Conservation (phyloP, 1,140 invertebrate species). For the Cotesia vestalis region DNA sequence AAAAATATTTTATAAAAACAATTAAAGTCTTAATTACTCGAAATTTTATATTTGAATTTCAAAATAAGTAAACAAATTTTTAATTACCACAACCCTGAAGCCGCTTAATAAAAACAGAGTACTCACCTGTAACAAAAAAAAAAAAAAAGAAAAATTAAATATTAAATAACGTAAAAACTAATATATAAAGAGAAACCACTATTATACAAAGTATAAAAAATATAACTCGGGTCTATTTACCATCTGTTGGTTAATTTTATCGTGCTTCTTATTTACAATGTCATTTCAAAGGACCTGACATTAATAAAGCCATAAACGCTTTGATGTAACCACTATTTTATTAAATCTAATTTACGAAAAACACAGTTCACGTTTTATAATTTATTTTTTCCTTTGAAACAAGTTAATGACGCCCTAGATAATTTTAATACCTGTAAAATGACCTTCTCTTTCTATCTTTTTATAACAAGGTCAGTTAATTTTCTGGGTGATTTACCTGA, state of each 20-base stretch:
- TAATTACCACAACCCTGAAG: too few species aligned
- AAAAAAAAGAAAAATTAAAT: background rate
- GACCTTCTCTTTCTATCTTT: background rate
- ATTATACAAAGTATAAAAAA: background rate
- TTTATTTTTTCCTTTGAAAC: too few species aligned
- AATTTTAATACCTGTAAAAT: background rate
- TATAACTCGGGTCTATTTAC: background rate
- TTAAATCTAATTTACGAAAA: too few species aligned
- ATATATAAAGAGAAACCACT: background rate
- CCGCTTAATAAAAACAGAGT: conserved; percentile 12
- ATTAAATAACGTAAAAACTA: background rate
- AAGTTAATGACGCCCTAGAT: too few species aligned
- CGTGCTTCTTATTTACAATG: conserved; percentile 2
- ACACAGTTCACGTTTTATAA: too few species aligned
- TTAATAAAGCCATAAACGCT: conserved; percentile 3
- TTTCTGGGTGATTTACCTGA: background rate
- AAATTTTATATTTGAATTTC: too few species aligned
- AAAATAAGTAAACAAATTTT: too few species aligned
- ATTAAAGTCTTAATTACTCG: too few species aligned
- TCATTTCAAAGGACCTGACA: background rate
- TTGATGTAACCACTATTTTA: background rate
- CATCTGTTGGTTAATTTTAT: conserved; percentile 10
- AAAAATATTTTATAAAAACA: too few species aligned
- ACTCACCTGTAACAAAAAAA: conserved; percentile 51
- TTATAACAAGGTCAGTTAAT: background rate